phyloP scores from a whole-genome alignment of 2,888 invertebrate genomes.

The Monopis laevigella region DNA sequence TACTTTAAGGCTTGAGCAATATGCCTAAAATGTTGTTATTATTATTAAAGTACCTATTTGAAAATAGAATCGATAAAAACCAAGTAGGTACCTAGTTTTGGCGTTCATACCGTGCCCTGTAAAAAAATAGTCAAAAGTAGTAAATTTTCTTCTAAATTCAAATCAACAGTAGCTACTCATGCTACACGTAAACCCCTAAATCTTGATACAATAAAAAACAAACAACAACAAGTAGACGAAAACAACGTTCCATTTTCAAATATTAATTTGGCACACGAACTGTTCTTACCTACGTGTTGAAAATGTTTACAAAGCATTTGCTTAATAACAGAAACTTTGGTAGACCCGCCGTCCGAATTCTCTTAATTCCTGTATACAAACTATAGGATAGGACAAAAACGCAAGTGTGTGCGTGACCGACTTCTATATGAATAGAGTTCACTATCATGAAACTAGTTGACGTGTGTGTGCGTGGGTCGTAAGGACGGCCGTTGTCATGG shows the following conservation, averaged over 20 bases:
- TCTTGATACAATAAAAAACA: no score
- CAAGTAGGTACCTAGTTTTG: no score
- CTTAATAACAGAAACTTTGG: slow-evolving; percentile 64
- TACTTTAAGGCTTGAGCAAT: no score
- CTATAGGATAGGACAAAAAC: slow-evolving; percentile 6
- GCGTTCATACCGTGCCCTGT: no score
- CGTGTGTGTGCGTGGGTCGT: slow-evolving; percentile 40
- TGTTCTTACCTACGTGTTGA: slow-evolving; percentile 12
- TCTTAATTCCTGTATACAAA: slow-evolving; percentile 44
- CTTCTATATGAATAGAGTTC: not conserved
- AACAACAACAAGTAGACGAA: no score
- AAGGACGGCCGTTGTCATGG: slow-evolving; percentile 46
- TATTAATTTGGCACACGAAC: slow-evolving; percentile 9
- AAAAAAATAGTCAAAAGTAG: no score
- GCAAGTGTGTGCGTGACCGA: slow-evolving; percentile 7
- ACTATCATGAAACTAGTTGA: slow-evolving; percentile 11
- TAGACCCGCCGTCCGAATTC: slow-evolving; percentile 47
- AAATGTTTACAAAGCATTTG: slow-evolving; percentile 67
- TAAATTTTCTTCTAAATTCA: no score
- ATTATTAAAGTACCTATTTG: no score
- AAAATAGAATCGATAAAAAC: no score
- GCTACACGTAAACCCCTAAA: no score
- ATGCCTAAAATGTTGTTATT: no score
- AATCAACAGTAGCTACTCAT: no score
- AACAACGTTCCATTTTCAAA: slow-evolving; percentile 10